Percentiles rank a stretch among this genome's conserved stretches.
Conservation (phyloP, 2,113 vertebrate genomes). For the Channa maculata region DNA sequence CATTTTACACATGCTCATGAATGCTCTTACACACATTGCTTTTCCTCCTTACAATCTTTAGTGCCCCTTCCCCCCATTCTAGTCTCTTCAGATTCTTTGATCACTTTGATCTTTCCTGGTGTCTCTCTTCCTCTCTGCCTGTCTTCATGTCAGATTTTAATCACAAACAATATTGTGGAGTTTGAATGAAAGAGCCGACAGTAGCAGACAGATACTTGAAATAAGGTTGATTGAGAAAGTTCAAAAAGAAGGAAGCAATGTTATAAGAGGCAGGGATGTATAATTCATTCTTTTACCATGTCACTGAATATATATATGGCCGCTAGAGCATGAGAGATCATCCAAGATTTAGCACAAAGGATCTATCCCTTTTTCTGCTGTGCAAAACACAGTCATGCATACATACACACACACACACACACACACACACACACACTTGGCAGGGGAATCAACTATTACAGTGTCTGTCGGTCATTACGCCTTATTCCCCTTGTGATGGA, state of each 20-base stretch:
- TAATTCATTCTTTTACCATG: constrained; percentile 54
- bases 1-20: neutral
- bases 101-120: constrained; percentile 56
- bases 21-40: neutral
- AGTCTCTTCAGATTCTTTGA: constrained; percentile 54
- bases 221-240: constrained; percentile 5
- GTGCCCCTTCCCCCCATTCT: neutral
- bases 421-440: constrained; percentile 52
- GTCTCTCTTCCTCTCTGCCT: constrained; percentile 9
- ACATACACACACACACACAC: neutral
- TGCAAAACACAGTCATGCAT: constrained; percentile 5
- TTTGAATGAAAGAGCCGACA: neutral
- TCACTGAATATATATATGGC: constrained; percentile 62
- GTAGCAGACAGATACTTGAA: neutral
- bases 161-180: neutral
- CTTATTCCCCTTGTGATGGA: constrained; percentile 78
- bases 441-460: constrained; percentile 72
- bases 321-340: constrained; percentile 34
- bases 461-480: constrained; percentile 74
- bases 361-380: constrained; percentile 3
- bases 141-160: neutral
- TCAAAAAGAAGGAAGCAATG: constrained; percentile 24
- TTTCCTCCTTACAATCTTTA: neutral
- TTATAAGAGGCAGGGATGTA: constrained; percentile 27
- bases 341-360: constrained; percentile 26